phyloP scores from a whole-genome alignment of 2,113 vertebrate species.

The Rattus rattus region DNA sequence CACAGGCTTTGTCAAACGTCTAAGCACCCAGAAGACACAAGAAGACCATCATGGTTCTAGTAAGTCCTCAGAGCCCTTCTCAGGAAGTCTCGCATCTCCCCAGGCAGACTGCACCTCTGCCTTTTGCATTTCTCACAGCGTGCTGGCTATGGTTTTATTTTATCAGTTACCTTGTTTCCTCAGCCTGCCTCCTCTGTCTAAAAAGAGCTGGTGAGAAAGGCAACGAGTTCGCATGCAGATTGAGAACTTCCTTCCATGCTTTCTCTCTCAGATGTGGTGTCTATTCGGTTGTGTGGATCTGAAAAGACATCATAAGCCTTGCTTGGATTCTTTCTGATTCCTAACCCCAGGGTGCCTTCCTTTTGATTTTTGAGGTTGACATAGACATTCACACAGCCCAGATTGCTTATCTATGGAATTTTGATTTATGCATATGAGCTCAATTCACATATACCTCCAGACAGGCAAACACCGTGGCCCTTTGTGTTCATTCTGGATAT shows the following conservation, averaged over 20 bases:
- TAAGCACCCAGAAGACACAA: not conserved
- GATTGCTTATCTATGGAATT: not conserved
- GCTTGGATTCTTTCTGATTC: slow-evolving; percentile 6
- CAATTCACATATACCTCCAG: slow-evolving; percentile 14
- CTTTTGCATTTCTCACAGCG: not conserved
- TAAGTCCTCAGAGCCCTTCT: not conserved
- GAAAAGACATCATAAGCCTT: not conserved
- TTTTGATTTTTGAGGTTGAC: not conserved
- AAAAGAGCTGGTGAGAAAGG: not conserved
- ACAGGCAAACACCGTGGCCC: not conserved
- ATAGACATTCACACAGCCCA: not conserved
- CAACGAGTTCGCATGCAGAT: not conserved
- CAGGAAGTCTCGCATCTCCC: too few species aligned
- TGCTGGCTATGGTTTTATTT: not conserved
- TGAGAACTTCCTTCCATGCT: not conserved
- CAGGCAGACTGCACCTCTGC: not conserved
- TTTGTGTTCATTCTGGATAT: not conserved
- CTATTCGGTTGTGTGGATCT: not conserved
- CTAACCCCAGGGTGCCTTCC: not conserved
- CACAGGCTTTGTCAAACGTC: not conserved
- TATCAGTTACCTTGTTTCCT: not conserved
- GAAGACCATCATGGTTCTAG: not conserved
- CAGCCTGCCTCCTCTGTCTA: not conserved
- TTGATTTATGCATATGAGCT: not conserved
- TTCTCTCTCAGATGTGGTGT: not conserved